Evolutionary conservation across 2,888 invertebrate genomes (phyloP).

Genomic region (Ophraella communa): DNA sequence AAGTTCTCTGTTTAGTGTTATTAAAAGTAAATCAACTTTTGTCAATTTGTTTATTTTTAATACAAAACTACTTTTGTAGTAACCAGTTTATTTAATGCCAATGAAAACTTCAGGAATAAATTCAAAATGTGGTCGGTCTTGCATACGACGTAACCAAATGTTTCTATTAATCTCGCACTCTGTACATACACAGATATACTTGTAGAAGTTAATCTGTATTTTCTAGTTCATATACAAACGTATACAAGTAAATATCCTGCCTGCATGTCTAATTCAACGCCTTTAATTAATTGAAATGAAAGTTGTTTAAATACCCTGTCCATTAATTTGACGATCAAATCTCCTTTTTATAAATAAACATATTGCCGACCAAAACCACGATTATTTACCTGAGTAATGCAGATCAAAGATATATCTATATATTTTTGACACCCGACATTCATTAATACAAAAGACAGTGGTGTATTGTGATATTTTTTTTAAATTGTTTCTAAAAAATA

Average conservation of each 20-base stretch:
- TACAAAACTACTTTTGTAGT: no score
- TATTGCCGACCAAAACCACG: neutral
- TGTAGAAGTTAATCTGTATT: no score
- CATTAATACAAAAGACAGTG: constrained; percentile 27
- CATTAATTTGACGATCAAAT: neutral
- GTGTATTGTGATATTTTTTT: neutral
- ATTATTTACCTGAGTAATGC: constrained; percentile 29
- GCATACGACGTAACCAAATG: no score
- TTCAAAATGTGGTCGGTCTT: no score
- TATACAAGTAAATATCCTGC: neutral
- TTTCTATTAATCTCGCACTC: no score
- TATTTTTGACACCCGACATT: constrained; percentile 33
- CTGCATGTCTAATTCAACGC: neutral
- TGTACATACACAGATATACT: no score
- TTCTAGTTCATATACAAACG: neutral
- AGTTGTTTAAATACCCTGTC: neutral
- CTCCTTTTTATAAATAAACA: constrained; percentile 30
- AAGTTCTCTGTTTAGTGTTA: no score
- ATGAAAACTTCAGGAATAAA: no score
- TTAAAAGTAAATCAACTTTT: no score
- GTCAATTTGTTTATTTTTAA: no score
- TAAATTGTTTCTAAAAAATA: constrained; percentile 8
- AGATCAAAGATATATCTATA: constrained; percentile 39
- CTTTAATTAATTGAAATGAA: neutral
- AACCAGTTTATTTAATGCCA: no score